Base-by-base conservation (phyloP, 2,888 invertebrate genomes). In the Timandra comae region DNA sequence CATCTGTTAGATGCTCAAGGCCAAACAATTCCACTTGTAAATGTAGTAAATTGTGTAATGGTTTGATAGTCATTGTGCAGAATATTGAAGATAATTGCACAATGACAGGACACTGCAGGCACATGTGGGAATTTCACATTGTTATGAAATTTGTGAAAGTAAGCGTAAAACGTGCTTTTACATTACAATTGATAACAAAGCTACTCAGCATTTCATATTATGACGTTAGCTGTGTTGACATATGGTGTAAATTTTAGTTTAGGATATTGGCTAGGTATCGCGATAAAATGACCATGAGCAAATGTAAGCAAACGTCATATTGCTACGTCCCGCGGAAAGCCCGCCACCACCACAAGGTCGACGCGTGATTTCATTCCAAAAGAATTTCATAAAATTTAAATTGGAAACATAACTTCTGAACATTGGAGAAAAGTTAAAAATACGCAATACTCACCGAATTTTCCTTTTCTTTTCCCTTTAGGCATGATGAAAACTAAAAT, bases 381-480 rank as follows among this genome's bases (percentile, higher is more conserved):
- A 63, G 61, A 64, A 74, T 65, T 67, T 56, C 54, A 61, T 52
- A 48, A 47, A 52, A 38, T 51, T 38, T 44, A 22, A n/a, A 9
- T 22, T 47, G 36, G 23, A 36, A 42, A 26, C 35, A 41, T 26
- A 30, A 47, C 43, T 41, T 40, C 39, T 30, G 35, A 35, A 35
- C 35, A 34, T 23, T 13, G 6, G 4, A 16, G 3, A 16, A 5
- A 13, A 41, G 27, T 39, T 29, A 27, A 28, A 29, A 36, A 23
- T 27, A 7, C 21, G 22, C 27, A 31, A 36, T 37, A 70, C 89
- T 88, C 63, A 91, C 91, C 90, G 82, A 87, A 89, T 87, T 91
- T 91, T 86, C 90, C 90, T 88, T 89, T 91, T 85, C 90, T 89
- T 86, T 90, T 90, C 79, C 91, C 90, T 89, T 91, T 92, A 78